A percentile compares a stretch with the other conserved stretches of the same genome.
Evolutionary conservation across 2,113 vertebrate genomes (phyloP).

Genomic region (Rallus limicola): DNA sequence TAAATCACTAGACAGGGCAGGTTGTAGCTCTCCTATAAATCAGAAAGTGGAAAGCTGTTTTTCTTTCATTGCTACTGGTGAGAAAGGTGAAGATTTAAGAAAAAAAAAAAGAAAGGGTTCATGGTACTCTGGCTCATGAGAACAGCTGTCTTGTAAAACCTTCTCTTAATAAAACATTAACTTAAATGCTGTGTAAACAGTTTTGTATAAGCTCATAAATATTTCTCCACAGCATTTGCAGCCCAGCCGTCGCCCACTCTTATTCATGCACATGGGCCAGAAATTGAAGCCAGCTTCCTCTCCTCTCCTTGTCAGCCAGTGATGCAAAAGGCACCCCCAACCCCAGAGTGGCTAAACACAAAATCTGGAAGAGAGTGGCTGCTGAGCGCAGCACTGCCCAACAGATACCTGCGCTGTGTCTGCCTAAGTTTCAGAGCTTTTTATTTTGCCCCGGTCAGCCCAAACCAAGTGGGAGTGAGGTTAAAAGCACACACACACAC

Average conservation of each 20-base stretch:
- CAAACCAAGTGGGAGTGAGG: background rate
- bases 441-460: background rate
- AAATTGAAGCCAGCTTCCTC: background rate
- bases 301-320: background rate
- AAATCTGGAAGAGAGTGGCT: background rate
- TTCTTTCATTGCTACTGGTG: background rate
- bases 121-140: background rate
- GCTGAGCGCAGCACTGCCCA: background rate
- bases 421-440: background rate
- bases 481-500: background rate
- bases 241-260: background rate
- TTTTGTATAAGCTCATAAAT: background rate
- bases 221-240: background rate
- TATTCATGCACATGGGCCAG: background rate
- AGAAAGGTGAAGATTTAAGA: background rate
- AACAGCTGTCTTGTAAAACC: background rate
- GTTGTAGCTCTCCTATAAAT: background rate
- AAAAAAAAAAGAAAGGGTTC: background rate
- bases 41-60: background rate
- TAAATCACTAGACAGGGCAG: background rate
- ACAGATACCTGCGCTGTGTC: background rate
- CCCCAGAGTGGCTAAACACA: background rate
- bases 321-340: background rate
- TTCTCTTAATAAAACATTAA: conserved; percentile 52
- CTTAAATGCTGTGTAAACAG: background rate